Evolutionary conservation across 2,888 invertebrate genomes (phyloP), one percentile per base, ranked within the genome.

Genomic region (Brachypalpus laphriformis): DNA sequence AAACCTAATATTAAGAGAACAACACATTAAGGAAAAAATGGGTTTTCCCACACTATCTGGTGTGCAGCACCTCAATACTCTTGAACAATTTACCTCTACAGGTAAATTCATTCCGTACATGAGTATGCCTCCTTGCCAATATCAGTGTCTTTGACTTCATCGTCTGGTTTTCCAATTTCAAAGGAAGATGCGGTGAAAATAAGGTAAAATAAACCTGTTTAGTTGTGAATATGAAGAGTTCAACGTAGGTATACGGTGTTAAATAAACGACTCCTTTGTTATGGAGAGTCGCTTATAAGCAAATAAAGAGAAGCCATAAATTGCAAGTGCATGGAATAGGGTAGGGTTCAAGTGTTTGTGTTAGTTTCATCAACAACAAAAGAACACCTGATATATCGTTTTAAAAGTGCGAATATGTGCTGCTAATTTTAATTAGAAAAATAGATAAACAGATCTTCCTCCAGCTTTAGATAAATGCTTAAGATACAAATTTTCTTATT

Each of bases 271-370:
- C 25, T 59, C 37, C 34, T 57, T 47, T 71, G 71, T 71, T 25
- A 57, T 11, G 31, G 9, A 25, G 25, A 59, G 34, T 9, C 11
- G 34, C 9, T 34, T 34, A 9, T 37, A 59, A 59, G 37, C 20
- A 59, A 71, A 49, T 31, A 34, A 11, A 37, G 71, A 37, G 71
- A 71, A 71, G 71, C 71, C 71, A 71, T 71, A 71, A 5, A 37
- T 16, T 25, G n/a, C n/a, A 1, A 11, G 16, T 25, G 45, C 40
- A 49, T 25, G 1, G 49, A n/a, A 49, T 49, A n/a, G 11, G 22
- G 14, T n/a, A n/a, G n/a, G n/a, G 3, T 45, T 18, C 20, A 47
- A 20, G 3, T 6, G 20, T 20, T 49, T 3, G 49, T 20, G 20
- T 47, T 47, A 11, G 20, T 4, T 22, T 45, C 3, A 47, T 1